Percentiles rank a stretch among this genome's conserved stretches.
phyloP scores from a whole-genome alignment of 2,113 vertebrate species.

The Ageneiosus marmoratus region DNA sequence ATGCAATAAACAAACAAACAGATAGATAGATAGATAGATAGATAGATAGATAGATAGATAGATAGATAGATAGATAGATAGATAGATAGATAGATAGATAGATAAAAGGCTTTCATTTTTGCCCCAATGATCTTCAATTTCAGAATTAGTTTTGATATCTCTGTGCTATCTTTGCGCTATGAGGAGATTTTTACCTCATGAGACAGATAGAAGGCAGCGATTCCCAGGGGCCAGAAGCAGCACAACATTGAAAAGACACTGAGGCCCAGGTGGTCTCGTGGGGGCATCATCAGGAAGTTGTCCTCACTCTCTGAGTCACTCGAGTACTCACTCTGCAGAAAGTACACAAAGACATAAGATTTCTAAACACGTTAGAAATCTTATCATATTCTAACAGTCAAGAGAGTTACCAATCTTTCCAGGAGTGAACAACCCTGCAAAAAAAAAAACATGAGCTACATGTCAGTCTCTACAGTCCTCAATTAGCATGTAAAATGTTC shows the following conservation, averaged over 20 bases:
- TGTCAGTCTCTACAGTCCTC: too few species aligned
- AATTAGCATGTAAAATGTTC: too few species aligned
- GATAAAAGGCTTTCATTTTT: background rate
- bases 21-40: too few species aligned
- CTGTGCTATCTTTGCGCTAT: background rate
- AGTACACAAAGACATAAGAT: slow-evolving; percentile 22
- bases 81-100: too few species aligned
- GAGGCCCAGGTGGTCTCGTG: slow-evolving; percentile 88
- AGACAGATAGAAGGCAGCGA: slow-evolving; percentile 91
- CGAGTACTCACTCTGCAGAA: slow-evolving; percentile 87
- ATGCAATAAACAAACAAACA: too few species aligned
- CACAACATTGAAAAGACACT: slow-evolving; percentile 97
- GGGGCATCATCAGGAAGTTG: slow-evolving; percentile 90
- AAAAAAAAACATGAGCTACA: too few species aligned
- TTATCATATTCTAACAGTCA: background rate
- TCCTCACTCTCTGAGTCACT: slow-evolving; percentile 93
- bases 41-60: too few species aligned
- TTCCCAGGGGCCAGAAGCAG: slow-evolving; percentile 95
- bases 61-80: too few species aligned
- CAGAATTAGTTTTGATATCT: background rate
- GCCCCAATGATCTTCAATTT: background rate
- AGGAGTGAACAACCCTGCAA: too few species aligned
- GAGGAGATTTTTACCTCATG: slow-evolving; percentile 44
- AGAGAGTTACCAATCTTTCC: too few species aligned
- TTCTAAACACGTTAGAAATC: background rate